Conservation (phyloP, 2,888 invertebrate species). For the Thyatira batis region DNA sequence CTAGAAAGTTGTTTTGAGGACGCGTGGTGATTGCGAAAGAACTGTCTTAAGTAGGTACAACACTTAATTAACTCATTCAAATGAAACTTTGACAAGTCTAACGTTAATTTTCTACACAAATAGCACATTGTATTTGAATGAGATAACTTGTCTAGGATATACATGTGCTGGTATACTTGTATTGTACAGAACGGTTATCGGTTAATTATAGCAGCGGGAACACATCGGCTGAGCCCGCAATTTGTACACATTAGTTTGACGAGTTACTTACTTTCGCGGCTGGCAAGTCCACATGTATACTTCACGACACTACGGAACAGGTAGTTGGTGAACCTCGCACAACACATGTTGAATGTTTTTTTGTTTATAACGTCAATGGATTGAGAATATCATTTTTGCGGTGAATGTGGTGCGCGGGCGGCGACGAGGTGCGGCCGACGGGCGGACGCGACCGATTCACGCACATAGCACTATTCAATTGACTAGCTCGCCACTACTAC, state of each 20-base stretch:
- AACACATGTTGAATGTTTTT: constrained; percentile 67
- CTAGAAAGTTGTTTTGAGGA: constrained; percentile 54
- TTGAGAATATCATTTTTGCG: constrained; percentile 64
- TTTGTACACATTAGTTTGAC: constrained; percentile 5
- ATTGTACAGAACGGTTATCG: constrained; percentile 34
- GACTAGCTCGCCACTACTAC: constrained; percentile 32
- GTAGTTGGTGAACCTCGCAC: constrained; percentile 72
- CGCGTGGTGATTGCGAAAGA: constrained; percentile 21
- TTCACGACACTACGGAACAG: constrained; percentile 76
- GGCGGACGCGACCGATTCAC: constrained; percentile 53
- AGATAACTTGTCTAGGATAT: constrained; percentile 17
- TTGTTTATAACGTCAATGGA: constrained; percentile 47
- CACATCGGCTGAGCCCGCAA: constrained; percentile 14
- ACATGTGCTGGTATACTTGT: constrained; percentile 35
- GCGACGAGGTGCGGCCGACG: constrained; percentile 32
- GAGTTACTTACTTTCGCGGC: constrained; percentile 72
- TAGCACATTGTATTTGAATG: background rate
- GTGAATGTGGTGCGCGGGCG: constrained; percentile 36
- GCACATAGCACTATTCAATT: constrained; percentile 69
- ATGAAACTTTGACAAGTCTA: no score
- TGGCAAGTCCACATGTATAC: constrained; percentile 76
- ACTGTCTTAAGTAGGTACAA: background rate
- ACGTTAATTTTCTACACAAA: background rate
- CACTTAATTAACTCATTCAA: background rate
- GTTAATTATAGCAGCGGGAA: constrained; percentile 46